Evolutionary conservation across 2,888 invertebrate species (phyloP).

Genomic region (Limnephilus marmoratus): DNA sequence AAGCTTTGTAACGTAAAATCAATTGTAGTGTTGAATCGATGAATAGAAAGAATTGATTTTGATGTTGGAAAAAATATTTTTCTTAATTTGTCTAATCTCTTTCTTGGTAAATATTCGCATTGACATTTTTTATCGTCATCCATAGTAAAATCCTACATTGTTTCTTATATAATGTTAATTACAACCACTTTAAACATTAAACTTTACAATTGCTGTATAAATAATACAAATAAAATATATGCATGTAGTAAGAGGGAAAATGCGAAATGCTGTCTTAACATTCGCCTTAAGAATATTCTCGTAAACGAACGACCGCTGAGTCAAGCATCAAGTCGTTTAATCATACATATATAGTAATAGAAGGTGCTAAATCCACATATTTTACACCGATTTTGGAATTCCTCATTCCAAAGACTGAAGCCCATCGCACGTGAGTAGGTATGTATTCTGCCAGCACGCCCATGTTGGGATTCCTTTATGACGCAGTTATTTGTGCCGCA

Average conservation of each 20-base stretch:
- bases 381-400: constrained; percentile 2
- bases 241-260: not conserved
- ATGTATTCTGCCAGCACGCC: not conserved
- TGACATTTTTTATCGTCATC: no score
- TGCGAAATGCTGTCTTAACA: not conserved
- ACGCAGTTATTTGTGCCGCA: constrained; percentile 39
- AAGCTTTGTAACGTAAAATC: no score
- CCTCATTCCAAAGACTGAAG: not conserved
- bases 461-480: constrained; percentile 31
- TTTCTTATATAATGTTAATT: no score
- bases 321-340: not conserved
- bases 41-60: no score
- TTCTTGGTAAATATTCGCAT: no score
- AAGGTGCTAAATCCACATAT: not conserved
- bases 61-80: no score
- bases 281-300: not conserved
- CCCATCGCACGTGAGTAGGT: not conserved
- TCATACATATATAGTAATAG: not conserved
- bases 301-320: not conserved
- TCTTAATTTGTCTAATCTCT: no score
- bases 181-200: no score
- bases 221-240: not conserved
- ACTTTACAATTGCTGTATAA: not conserved
- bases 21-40: no score
- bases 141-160: no score